These are phyloP conservation scores for Bedellia somnulentella DNA, from an alignment of 2,888 invertebrate genomes.

Conservation along the genomic window DNA sequence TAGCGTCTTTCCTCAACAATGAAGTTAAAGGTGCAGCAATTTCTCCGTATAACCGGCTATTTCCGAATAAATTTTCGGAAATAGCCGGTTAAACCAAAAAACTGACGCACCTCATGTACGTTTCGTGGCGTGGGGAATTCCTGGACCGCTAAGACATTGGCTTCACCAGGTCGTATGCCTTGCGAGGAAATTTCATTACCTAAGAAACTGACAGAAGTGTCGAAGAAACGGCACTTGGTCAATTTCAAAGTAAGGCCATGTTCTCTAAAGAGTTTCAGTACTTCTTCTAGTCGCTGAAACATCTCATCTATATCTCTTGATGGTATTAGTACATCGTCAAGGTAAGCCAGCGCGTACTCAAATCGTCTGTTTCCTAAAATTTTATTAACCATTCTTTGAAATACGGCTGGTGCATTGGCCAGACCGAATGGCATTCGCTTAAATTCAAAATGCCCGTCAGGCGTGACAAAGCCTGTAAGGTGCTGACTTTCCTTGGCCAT, in stretches of 20 bases:
- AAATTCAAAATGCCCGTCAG: slow-evolving; percentile 19
- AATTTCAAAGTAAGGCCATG: slow-evolving; percentile 11
- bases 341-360: slow-evolving; percentile 5
- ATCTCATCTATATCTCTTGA: slow-evolving; percentile 4
- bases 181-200: slow-evolving; percentile 12
- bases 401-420: slow-evolving; percentile 7
- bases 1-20: slow-evolving; percentile 9
- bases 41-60: slow-evolving; percentile 11
- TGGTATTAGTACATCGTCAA: slow-evolving; percentile 9
- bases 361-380: slow-evolving; percentile 4
- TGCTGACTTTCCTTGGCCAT: slow-evolving; percentile 1
- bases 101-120: slow-evolving; percentile 14
- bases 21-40: slow-evolving; percentile 13
- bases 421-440: slow-evolving; percentile 22
- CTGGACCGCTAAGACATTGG: slow-evolving; percentile 12
- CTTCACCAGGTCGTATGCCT: slow-evolving; percentile 11
- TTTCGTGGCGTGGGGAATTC: slow-evolving; percentile 13
- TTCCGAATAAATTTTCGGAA: slow-evolving; percentile 14
- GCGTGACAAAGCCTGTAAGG: slow-evolving; percentile 11
- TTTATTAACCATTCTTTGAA: slow-evolving; percentile 6
- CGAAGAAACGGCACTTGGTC: slow-evolving; percentile 12
- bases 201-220: slow-evolving; percentile 11
- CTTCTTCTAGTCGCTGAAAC: slow-evolving; percentile 4
- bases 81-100: slow-evolving; percentile 15
- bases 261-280: slow-evolving; percentile 13